Evolutionary conservation across 2,113 vertebrate species (phyloP).

Genomic region (Lagopus muta): DNA sequence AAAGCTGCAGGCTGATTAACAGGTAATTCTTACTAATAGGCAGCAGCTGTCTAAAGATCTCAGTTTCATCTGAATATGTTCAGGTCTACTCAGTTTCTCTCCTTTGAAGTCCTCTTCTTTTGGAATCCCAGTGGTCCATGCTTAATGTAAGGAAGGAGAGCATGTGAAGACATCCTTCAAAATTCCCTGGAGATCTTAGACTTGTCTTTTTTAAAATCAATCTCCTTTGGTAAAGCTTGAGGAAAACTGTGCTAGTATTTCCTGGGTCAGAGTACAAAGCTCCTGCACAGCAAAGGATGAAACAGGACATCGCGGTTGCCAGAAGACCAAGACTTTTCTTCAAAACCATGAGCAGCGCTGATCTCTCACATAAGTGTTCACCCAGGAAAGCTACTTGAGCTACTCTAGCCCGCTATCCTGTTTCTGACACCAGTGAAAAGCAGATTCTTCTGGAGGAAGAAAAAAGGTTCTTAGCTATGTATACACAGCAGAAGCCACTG

Average conservation of each 20-base stretch:
- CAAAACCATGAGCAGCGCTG: not conserved
- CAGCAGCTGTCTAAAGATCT: not conserved
- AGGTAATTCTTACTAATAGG: not conserved
- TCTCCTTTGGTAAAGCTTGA: not conserved
- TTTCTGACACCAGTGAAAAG: not conserved
- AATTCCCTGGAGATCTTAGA: not conserved
- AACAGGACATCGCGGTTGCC: not conserved
- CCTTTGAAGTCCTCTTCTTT: not conserved
- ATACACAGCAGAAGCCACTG: not conserved
- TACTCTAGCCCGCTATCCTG: not conserved
- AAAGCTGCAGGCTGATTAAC: not conserved
- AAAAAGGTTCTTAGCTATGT: too few relatives aligned
- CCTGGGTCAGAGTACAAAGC: not conserved
- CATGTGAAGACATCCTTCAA: rapidly evolving
- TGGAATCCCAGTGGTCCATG: not conserved
- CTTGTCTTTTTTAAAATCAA: not conserved
- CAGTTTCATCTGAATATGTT: not conserved
- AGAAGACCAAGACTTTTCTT: not conserved
- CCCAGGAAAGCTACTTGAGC: not conserved
- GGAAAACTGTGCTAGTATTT: not conserved
- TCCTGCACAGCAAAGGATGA: not conserved
- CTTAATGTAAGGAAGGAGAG: not conserved
- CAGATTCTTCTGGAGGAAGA: not conserved
- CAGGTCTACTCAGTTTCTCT: not conserved
- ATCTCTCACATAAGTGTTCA: not conserved